Percentiles rank a stretch among this genome's conserved stretches.
These are phyloP conservation scores for Vidua chalybeata DNA, from an alignment of 2,113 vertebrate species.

Conservation along the genomic window DNA sequence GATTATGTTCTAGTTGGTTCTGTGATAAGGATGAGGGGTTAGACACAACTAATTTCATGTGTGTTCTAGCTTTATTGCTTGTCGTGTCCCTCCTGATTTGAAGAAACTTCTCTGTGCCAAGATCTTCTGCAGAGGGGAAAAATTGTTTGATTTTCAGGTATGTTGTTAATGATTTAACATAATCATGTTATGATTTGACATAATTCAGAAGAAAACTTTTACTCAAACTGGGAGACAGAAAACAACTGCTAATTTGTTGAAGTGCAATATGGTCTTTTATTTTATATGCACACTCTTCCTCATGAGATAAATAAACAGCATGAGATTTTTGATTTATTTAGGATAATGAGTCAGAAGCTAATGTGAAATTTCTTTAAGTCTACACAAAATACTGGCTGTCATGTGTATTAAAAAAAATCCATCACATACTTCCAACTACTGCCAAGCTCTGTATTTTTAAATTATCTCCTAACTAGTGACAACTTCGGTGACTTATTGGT, in stretches of 20 bases:
- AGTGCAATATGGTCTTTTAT: background rate
- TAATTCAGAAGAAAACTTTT: background rate
- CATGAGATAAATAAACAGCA: background rate
- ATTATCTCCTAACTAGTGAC: conserved; percentile 27
- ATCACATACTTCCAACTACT: conserved; percentile 9
- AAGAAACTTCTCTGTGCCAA: background rate
- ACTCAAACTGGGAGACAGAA: background rate
- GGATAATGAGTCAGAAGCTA: conserved; percentile 33
- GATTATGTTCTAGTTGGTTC: background rate
- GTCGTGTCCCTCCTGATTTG: background rate
- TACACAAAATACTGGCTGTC: background rate
- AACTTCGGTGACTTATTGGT: conserved; percentile 19
- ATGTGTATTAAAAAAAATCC: background rate
- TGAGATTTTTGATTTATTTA: conserved; percentile 42
- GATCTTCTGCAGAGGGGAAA: background rate
- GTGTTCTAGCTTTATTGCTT: background rate
- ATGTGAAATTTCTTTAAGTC: conserved; percentile 20
- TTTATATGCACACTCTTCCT: background rate
- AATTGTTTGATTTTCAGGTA: background rate
- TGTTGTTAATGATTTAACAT: background rate
- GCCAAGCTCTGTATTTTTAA: conserved; percentile 17
- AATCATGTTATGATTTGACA: background rate
- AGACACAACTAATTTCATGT: background rate
- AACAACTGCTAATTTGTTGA: background rate
- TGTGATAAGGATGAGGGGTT: background rate